Percentiles rank a stretch among this genome's conserved stretches.
phyloP scores from a whole-genome alignment of 2,888 invertebrate genomes.

The Synanthedon vespiformis region DNA sequence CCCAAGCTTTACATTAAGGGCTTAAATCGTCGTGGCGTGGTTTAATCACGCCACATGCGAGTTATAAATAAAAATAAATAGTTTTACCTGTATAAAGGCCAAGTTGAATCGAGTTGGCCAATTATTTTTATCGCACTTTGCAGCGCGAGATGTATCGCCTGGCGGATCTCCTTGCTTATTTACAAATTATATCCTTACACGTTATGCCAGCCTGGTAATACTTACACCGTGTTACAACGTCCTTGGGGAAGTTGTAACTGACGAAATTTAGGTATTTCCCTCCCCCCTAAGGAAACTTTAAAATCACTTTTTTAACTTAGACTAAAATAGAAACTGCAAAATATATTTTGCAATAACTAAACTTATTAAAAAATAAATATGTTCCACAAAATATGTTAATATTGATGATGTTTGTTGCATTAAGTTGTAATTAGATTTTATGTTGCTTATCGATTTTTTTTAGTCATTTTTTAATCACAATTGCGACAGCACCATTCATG shows the following conservation, averaged over 20 bases:
- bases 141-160: slow-evolving; percentile 9
- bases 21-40: slow-evolving; percentile 12
- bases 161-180: slow-evolving; percentile 7
- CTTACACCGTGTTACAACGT: slow-evolving; percentile 58
- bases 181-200: slow-evolving; percentile 14
- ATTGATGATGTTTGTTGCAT: too few species aligned
- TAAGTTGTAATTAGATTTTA: too few species aligned
- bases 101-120: slow-evolving; percentile 15
- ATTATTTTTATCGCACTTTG: slow-evolving; percentile 30
- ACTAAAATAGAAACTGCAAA: too few species aligned
- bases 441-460: too few species aligned
- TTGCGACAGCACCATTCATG: too few species aligned
- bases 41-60: slow-evolving; percentile 21
- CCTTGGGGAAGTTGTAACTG: slow-evolving; percentile 23
- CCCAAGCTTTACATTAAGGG: neutral
- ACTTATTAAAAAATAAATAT: too few species aligned
- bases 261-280: neutral
- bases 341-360: too few species aligned
- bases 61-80: slow-evolving; percentile 30
- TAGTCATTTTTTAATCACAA: too few species aligned
- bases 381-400: too few species aligned
- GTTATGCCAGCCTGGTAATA: slow-evolving; percentile 44
- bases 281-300: too few species aligned
- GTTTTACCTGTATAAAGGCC: slow-evolving; percentile 27
- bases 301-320: too few species aligned